A percentile compares a stretch with the other conserved stretches of the same genome.
These are phyloP conservation scores for Raillietiella orientalis DNA, from an alignment of 2,888 invertebrate genomes.

Conservation along the genomic window DNA sequence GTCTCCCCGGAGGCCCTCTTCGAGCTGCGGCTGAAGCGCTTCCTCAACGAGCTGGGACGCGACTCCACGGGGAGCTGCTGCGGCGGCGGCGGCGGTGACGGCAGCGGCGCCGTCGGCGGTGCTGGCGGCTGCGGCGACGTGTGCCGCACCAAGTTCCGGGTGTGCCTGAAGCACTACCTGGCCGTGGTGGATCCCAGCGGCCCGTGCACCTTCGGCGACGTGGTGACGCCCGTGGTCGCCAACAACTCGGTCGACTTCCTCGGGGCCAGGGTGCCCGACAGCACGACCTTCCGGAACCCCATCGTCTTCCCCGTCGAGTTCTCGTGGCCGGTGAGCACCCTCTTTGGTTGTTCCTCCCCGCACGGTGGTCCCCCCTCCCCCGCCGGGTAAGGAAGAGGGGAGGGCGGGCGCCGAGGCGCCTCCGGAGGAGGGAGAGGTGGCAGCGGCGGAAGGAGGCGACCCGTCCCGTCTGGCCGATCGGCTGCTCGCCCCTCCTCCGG, in stretches of 20 bases:
- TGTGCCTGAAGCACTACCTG: slow-evolving; percentile 88
- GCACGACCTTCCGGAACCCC: slow-evolving; percentile 42
- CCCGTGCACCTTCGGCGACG: slow-evolving; percentile 74
- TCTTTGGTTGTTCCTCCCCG: slow-evolving; percentile 1
- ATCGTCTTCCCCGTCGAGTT: slow-evolving; percentile 73
- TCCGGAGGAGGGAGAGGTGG: too few relatives aligned
- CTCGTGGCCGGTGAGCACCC: slow-evolving; percentile 79
- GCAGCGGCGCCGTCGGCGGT: slow-evolving; percentile 5
- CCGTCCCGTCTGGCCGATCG: too few relatives aligned
- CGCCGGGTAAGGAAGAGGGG: too few relatives aligned
- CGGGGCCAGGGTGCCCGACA: slow-evolving; percentile 10
- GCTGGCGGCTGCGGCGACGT: slow-evolving; percentile 21
- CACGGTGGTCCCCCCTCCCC: too few relatives aligned
- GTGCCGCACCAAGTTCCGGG: slow-evolving; percentile 72
- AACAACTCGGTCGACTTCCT: slow-evolving; percentile 22
- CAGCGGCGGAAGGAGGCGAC: too few relatives aligned
- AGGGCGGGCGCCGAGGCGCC: too few relatives aligned
- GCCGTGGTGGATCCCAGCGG: slow-evolving; percentile 63
- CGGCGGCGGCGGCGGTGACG: slow-evolving; percentile 25
- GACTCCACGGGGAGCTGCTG: slow-evolving; percentile 74
- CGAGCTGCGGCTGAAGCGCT: slow-evolving; percentile 68
- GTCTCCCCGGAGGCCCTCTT: slow-evolving; percentile 68
- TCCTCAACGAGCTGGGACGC: slow-evolving; percentile 65
- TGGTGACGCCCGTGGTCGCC: slow-evolving; percentile 53
- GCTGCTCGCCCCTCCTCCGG: too few relatives aligned